These are phyloP conservation scores for Pocillopora meandrina DNA, from an alignment of 92 coral and sea anemone genomes.

Conservation along the genomic window DNA sequence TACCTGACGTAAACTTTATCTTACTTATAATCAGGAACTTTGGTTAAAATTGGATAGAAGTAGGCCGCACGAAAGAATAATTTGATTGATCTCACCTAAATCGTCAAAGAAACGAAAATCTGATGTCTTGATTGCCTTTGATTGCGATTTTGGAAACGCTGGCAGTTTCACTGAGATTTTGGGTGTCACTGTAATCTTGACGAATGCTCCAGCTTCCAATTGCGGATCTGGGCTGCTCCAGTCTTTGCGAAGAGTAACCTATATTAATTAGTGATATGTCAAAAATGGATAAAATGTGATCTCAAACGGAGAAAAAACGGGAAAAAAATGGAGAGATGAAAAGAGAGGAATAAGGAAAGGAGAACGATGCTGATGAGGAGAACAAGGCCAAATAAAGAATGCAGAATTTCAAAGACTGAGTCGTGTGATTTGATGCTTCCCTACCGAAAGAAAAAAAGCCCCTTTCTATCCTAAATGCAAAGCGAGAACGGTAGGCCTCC, in stretches of 20 bases:
- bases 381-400: not conserved
- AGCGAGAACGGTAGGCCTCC: too few relatives aligned
- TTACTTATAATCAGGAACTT: too few relatives aligned
- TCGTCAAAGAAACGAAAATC: not conserved
- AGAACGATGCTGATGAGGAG: not conserved
- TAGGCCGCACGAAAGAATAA: not conserved
- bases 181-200: slow-evolving; percentile 38
- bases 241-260: not conserved
- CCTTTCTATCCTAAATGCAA: too few relatives aligned
- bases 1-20: too few relatives aligned
- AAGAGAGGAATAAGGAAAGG: not conserved
- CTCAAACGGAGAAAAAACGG: not conserved
- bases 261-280: not conserved
- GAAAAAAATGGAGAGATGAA: not conserved
- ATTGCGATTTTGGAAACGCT: slow-evolving; percentile 12
- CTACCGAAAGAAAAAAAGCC: too few relatives aligned
- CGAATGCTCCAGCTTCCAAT: slow-evolving; percentile 3
- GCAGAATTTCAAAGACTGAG: too few relatives aligned
- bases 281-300: not conserved
- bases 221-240: slow-evolving; percentile 22
- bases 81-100: slow-evolving; percentile 8
- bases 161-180: slow-evolving; percentile 36
- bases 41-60: not conserved
- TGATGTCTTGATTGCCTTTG: not conserved
- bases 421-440: too few relatives aligned